Evolutionary conservation across 2,797 vertebrate genomes (phyloP), one percentile per base, ranked within the genome.

Genomic region (Thamnophis elegans): DNA sequence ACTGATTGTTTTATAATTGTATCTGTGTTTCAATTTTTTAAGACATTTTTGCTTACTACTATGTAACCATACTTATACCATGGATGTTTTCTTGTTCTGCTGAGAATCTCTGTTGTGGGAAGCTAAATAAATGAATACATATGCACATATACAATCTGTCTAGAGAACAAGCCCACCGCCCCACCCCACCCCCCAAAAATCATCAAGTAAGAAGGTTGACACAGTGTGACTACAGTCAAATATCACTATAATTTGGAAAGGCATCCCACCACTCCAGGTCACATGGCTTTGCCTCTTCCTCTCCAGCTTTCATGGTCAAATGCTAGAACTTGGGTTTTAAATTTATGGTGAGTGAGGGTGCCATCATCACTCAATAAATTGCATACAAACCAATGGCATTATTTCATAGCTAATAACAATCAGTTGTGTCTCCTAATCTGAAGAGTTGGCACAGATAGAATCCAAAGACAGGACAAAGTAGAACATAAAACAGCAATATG

Each of bases 141-240:
- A 32, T 68, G 13, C 0, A 68, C 28, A 14, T 16, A 68, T 28
- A 25, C 25, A 51, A 51, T 51, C 47, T 51, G 47, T 51, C 47
- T 51, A 88, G 87, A 60, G 91, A 86, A 28, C 68, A n/a, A n/a
- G n/a, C n/a, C n/a, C n/a, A n/a, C n/a, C n/a, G n/a, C n/a, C n/a
- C n/a, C n/a, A 85, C 10, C 65, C 28, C 56, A 1, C 3, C 25
- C 59, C 10, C 25, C n/a, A 0, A 92, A 58, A 36, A 93, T n/a
- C 51, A 0, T 0, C 1, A 68, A 4, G 3, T 47, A 89, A 53
- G 73, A 51, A 36, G 5, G 13, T 88, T 65, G 92, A 88, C 28
- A 68, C 28, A 93, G 92, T 42, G 20, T 91, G 78, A 58, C 85
- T 91, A 10, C 16, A 94, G 16, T 8, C 68, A 73, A 13, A 62